Evolutionary conservation across 2,113 vertebrate species (phyloP), one percentile per base, ranked within the genome.

Genomic region (Progne subis): DNA sequence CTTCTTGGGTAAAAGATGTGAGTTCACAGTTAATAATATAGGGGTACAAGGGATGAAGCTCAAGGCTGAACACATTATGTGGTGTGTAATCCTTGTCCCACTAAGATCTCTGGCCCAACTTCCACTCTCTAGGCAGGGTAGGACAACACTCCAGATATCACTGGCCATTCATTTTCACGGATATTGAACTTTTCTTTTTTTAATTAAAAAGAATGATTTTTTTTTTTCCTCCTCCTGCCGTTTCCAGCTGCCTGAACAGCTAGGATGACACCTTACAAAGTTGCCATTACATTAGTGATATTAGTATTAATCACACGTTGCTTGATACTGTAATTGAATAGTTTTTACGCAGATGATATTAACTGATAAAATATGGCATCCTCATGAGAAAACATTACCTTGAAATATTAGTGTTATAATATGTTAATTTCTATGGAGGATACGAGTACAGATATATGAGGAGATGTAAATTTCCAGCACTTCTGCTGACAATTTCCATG

Each of bases 361-460:
- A 98, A 98, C 95, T 92, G 98, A 97, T 98, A 98, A 98, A 98
- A 98, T 98, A 98, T 98, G 96, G 96, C 97, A 95, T 97, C 94
- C 97, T 97, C 97, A 95, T 95, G 98, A 98, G 98, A 98, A 98
- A 98, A 98, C 98, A 98, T 98, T 98, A 98, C 97, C 95, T 98
- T 98, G 98, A 98, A 98, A 98, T 98, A 98, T 98, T 98, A 98
- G 97, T 49, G 53, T 97, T 98, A 98, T 98, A 98, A 98, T 98
- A 98, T 98, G 98, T 98, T 98, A 98, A 98, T 98, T 98, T 98
- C 97, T 97, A 39, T 95, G 96, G 97, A 97, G 97, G 96, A 96
- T 98, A 94, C 12, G 82, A 96, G 97, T 49, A 81, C 95, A 96
- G 98, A 98, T 98, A 97, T 98, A 98, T 96, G 96, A 96, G 97